Evolutionary conservation across 1,140 invertebrate species (phyloP).

Genomic region (Forficula auricularia): DNA sequence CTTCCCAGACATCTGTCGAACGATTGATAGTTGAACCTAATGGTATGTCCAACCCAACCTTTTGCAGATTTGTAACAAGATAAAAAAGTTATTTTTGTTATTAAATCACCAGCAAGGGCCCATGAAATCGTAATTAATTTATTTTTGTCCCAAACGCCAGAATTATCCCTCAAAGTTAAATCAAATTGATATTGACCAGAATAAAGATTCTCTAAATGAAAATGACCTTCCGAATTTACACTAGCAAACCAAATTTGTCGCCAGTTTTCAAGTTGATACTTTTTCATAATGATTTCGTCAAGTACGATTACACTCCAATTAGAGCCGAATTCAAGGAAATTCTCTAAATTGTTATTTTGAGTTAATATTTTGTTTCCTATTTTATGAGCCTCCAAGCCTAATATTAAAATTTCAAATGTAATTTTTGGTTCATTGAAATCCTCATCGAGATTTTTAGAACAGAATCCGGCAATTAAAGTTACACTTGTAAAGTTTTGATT

Average conservation of each 20-base stretch:
- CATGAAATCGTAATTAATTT: slow-evolving; percentile 22
- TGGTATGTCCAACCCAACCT: slow-evolving; percentile 22
- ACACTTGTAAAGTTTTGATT: too few relatives aligned
- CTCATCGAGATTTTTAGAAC: too few relatives aligned
- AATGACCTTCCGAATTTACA: not conserved
- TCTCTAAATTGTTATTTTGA: too few relatives aligned
- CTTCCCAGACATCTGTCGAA: slow-evolving; percentile 22
- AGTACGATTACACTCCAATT: too few relatives aligned
- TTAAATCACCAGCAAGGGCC: slow-evolving; percentile 22
- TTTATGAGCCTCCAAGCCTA: not conserved
- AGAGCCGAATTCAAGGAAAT: too few relatives aligned
- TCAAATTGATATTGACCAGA: slow-evolving; percentile 23
- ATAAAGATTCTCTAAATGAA: slow-evolving; percentile 12
- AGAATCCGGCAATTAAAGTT: too few relatives aligned
- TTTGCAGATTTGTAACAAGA: slow-evolving; percentile 19
- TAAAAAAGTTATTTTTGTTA: slow-evolving; percentile 22
- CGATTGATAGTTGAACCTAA: slow-evolving; percentile 27
- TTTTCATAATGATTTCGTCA: not conserved
- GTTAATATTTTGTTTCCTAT: too few relatives aligned
- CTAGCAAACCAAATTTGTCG: slow-evolving; percentile 11
- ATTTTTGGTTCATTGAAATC: too few relatives aligned
- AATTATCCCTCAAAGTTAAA: slow-evolving; percentile 19
- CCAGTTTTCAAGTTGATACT: slow-evolving; percentile 12
- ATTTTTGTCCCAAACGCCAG: slow-evolving; percentile 14
- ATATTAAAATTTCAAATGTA: not conserved